Percentiles rank a stretch among this genome's conserved stretches.
Conservation (phyloP, 2,797 vertebrate genomes). For the Morelia viridis region DNA sequence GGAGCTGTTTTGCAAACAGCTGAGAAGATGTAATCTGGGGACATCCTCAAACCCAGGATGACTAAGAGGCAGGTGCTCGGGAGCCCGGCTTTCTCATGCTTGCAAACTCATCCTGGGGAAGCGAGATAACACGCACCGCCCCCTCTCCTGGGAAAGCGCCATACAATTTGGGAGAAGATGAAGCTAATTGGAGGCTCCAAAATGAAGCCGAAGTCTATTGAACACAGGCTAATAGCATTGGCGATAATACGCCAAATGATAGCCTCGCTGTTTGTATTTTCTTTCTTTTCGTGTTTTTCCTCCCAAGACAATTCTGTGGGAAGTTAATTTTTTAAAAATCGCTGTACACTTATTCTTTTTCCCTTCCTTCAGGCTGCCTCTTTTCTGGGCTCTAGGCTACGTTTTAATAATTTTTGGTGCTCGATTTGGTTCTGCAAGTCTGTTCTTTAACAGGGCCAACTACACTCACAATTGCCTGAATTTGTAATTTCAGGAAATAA, state of each 20-base stretch:
- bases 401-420: background rate
- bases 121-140: slow-evolving; percentile 22
- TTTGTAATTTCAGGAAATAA: background rate
- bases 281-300: background rate
- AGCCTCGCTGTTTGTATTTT: background rate
- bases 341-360: background rate
- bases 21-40: slow-evolving; percentile 45
- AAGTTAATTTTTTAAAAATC: background rate
- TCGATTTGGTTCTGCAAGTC: background rate
- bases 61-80: slow-evolving; percentile 28
- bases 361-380: background rate
- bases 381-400: background rate
- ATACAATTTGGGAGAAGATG: background rate
- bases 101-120: slow-evolving; percentile 25
- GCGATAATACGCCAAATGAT: background rate
- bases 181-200: slow-evolving; percentile 14
- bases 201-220: background rate
- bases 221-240: background rate
- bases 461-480: background rate
- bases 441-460: background rate
- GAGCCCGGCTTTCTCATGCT: slow-evolving; percentile 21
- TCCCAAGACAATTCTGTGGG: background rate
- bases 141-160: slow-evolving; percentile 3
- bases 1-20: slow-evolving; percentile 59
- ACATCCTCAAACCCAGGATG: slow-evolving; percentile 13